phyloP scores from a whole-genome alignment of 2,888 invertebrate genomes.

The Argyra leucocephala region DNA sequence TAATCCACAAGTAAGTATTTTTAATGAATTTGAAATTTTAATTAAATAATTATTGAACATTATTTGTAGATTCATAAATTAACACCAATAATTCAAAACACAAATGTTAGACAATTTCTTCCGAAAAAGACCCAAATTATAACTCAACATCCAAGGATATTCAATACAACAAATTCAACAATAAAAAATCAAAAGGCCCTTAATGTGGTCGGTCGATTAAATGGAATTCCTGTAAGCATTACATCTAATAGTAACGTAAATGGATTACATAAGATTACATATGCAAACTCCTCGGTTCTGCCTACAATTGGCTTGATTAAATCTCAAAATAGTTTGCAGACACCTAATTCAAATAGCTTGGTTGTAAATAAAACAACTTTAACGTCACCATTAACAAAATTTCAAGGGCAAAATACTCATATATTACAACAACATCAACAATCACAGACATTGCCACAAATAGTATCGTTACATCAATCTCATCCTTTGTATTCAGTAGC shows the following conservation, averaged over 20 bases:
- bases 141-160: conserved; percentile 5
- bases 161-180: conserved; percentile 16
- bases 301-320: neutral
- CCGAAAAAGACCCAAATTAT: conserved; percentile 11
- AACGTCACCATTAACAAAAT: neutral
- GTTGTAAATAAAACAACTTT: neutral
- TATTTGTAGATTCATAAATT: conserved; percentile 20
- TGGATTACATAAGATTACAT: neutral
- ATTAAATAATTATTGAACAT: neutral
- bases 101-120: neutral
- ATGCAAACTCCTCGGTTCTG: neutral
- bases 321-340: neutral
- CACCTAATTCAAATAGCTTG: neutral
- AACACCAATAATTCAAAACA: conserved; percentile 22
- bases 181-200: conserved; percentile 11
- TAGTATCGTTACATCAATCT: conserved; percentile 26
- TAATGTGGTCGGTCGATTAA: neutral
- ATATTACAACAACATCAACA: conserved; percentile 23
- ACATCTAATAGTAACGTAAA: neutral
- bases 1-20: conserved; percentile 38
- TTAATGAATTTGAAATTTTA: neutral
- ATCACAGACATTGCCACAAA: conserved; percentile 30
- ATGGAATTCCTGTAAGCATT: neutral
- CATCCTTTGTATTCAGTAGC: conserved; percentile 19
- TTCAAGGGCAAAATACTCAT: neutral